Evolutionary conservation across 1,140 invertebrate species (phyloP), one percentile per base, ranked within the genome.

Genomic region (Drosophila littoralis): DNA sequence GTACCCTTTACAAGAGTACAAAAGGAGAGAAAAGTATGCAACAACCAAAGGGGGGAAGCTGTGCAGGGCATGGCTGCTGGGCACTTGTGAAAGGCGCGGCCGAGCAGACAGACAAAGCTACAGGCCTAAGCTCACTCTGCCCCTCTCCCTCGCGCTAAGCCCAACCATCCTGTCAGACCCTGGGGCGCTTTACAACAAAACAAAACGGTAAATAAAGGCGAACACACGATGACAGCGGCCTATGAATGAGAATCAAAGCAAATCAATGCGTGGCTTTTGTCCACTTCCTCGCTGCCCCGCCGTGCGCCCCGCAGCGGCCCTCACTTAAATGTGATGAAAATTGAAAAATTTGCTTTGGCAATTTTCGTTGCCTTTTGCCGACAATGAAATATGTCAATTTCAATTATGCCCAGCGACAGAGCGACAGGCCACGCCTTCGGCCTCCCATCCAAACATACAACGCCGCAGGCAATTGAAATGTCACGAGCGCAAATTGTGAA

Each of bases 331-430:
- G 66, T 79, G 75, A 79, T 81, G 82, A 86, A 86, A 86, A 86
- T 86, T 88, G 83, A 48, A 86, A 86, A 88, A 88, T 86, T 71
- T 86, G 83, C 83, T 86, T 86, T 86, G 76, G 73, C 83, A 86
- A 88, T 82, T 86, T 74, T 68, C 61, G 54, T 61, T 63, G 76
- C 81, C 52, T 55, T 63, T 69, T 38, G 43, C 45, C 67, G 43
- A 83, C 83, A 88, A 74, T 79, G 76, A 86, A 86, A 86, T 86
- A 88, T 88, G 83, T 86, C 83, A 86, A 86, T 88, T 86, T 86
- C 83, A 86, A 86, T 86, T 86, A 86, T 74, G 66, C 45, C 51
- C 54, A 52, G 40, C 67, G 38, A 54, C 40, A 59, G 32, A 51
- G 42, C 60, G 48, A 70, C 42, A 59, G 38, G 32, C 63, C 63